A percentile compares a stretch with the other conserved stretches of the same genome.
These are phyloP conservation scores for Ericerus pela DNA, from an alignment of 1,140 invertebrate species.

Conservation along the genomic window DNA sequence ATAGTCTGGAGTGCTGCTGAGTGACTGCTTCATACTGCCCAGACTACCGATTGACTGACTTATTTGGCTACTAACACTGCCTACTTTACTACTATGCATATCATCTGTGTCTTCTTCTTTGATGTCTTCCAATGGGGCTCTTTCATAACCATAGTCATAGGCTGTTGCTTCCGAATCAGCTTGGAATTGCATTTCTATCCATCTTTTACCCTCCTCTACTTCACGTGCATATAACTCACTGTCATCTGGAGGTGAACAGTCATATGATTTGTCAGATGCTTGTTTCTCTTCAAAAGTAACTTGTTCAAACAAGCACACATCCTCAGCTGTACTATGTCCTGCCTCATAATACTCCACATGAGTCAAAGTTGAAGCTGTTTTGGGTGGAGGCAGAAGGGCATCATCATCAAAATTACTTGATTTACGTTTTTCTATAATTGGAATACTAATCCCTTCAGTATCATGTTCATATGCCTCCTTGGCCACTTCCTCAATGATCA, in stretches of 20 bases:
- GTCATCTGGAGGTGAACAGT: slow-evolving; percentile 26
- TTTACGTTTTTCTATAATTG: slow-evolving; percentile 38
- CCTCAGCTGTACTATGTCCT: slow-evolving; percentile 37
- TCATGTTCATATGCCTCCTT: slow-evolving; percentile 66
- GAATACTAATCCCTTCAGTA: slow-evolving; percentile 60
- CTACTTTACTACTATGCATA: slow-evolving; percentile 59
- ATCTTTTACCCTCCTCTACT: slow-evolving; percentile 62
- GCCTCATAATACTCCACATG: slow-evolving; percentile 35
- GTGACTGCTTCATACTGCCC: slow-evolving; percentile 58
- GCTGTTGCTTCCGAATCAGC: slow-evolving; percentile 45
- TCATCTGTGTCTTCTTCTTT: slow-evolving; percentile 81
- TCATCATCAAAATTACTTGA: slow-evolving; percentile 47
- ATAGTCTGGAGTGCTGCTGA: slow-evolving; percentile 67
- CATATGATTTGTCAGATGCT: slow-evolving; percentile 19
- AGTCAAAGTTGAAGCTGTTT: slow-evolving; percentile 37
- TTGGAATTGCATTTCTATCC: slow-evolving; percentile 76
- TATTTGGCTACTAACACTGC: slow-evolving; percentile 55
- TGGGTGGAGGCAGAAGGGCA: slow-evolving; percentile 43
- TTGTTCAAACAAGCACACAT: slow-evolving; percentile 51
- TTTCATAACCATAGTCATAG: slow-evolving; percentile 50
- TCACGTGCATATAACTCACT: slow-evolving; percentile 35
- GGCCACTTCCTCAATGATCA: slow-evolving; percentile 70
- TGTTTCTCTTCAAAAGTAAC: slow-evolving; percentile 35
- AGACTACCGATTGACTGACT: slow-evolving; percentile 63
- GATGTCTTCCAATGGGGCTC: slow-evolving; percentile 73